Evolutionary conservation across 1,140 invertebrate genomes (phyloP), one percentile per base, ranked within the genome.

Genomic region (Lineus longissimus): DNA sequence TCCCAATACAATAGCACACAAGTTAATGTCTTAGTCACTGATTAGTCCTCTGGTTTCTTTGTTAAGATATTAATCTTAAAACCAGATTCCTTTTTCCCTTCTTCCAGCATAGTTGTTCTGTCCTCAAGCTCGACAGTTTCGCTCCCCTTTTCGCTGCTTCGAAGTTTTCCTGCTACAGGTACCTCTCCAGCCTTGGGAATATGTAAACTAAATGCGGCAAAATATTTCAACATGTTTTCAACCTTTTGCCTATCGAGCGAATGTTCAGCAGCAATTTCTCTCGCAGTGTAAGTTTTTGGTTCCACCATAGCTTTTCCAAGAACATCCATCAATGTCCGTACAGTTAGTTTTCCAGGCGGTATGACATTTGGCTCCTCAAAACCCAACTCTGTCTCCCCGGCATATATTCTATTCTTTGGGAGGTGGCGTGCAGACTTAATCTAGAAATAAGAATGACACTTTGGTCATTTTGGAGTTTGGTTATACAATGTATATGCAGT

Each of bases 201-300:
- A 41, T 70, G 62, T 55, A 70, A 43, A 22, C 64, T 58, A 51
- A 70, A 62, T 0, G 62, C 55, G 33, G 66, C 62, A 55, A 70
- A 70, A 51, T 70, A 62, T 45, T 60, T 59, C 15, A 70, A 55
- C 19, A 70, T 55, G n/a, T 70, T 86, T 80, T 70, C 45, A n/a
- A 65, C 61, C 17, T 70, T 23, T 23, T 40, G 6, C 1, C 82
- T 76, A 63, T 87, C 85, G 33, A 92, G 63, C 73, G 88, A 87
- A 74, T 89, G 89, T 62, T 89, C 81, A 51, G 79, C 71, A 0
- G 90, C 86, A 75, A 92, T 88, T 74, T 80, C 82, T 25, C 82
- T 75, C 25, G 81, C 71, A 15, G 81, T 86, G 69, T 86, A 84
- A 47, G 80, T 80, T 43, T 80, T 72, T 0, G 88, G 85, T 70